A percentile compares a stretch with the other conserved stretches of the same genome.
Conservation (phyloP, 2,797 vertebrate genomes). For the Cossypha caffra region DNA sequence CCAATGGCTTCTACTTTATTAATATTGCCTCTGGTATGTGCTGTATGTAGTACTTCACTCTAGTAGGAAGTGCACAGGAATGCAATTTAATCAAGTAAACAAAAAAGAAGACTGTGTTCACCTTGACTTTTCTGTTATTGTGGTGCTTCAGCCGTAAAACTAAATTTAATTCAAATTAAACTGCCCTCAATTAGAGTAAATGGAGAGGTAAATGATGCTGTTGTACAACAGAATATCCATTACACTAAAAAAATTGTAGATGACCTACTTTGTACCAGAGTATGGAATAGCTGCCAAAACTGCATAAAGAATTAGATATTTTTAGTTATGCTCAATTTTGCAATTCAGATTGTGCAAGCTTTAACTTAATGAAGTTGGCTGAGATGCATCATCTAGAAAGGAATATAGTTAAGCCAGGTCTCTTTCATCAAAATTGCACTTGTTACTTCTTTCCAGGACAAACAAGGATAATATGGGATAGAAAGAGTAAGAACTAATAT, state of each 20-base stretch:
- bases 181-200: constrained; percentile 54
- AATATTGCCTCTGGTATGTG: background rate
- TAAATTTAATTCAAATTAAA: constrained; percentile 61
- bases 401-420: background rate
- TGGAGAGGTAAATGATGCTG: constrained; percentile 48
- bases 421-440: background rate
- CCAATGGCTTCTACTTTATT: background rate
- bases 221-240: constrained; percentile 45
- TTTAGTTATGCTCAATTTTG: constrained; percentile 23
- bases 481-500: background rate
- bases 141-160: constrained; percentile 26
- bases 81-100: constrained; percentile 16
- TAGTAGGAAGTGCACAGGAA: background rate
- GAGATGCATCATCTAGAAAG: background rate
- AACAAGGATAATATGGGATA: background rate
- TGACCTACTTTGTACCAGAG: background rate
- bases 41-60: background rate
- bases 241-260: constrained; percentile 4
- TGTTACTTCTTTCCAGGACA: background rate
- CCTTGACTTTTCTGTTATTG: background rate
- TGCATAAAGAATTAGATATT: constrained; percentile 28
- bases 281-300: constrained; percentile 39
- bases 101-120: background rate
- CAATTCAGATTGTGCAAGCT: background rate
- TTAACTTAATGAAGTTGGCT: constrained; percentile 29